These are phyloP conservation scores for Pseudachorutes palmiensis DNA, from an alignment of 1,140 invertebrate species.

Conservation along the genomic window DNA sequence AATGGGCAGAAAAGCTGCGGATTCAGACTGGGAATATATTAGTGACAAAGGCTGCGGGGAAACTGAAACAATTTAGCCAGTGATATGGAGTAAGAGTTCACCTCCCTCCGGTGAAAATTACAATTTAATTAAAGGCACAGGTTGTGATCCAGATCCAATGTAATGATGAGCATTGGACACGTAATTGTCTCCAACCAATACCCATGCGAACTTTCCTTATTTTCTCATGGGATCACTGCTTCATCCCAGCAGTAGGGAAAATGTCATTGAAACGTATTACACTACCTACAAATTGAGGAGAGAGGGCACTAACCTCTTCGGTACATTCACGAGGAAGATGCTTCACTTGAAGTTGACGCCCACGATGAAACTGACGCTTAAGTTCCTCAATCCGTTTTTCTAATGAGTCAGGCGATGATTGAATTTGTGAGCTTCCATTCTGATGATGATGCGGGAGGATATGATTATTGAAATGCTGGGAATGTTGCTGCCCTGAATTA, in stretches of 20 bases:
- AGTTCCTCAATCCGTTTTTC: slow-evolving; percentile 43
- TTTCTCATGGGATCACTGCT: no score
- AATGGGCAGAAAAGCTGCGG: no score
- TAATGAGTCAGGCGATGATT: slow-evolving; percentile 39
- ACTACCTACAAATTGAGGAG: neutral
- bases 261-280: neutral
- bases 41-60: no score
- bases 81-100: no score
- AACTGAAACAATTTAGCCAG: no score
- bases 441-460: slow-evolving; percentile 7
- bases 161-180: neutral
- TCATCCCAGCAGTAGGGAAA: no score
- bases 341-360: slow-evolving; percentile 44
- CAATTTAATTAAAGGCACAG: neutral
- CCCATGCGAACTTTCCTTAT: no score
- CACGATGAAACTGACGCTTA: slow-evolving; percentile 44
- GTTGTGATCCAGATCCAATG: neutral
- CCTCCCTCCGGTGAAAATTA: neutral
- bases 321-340: slow-evolving; percentile 46
- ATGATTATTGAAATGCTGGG: neutral
- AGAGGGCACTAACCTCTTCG: slow-evolving; percentile 42
- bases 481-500: slow-evolving; percentile 11
- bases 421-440: neutral
- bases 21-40: no score
- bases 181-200: no score